Base-by-base conservation (phyloP, 2,888 invertebrate species). In the Selenia dentaria region DNA sequence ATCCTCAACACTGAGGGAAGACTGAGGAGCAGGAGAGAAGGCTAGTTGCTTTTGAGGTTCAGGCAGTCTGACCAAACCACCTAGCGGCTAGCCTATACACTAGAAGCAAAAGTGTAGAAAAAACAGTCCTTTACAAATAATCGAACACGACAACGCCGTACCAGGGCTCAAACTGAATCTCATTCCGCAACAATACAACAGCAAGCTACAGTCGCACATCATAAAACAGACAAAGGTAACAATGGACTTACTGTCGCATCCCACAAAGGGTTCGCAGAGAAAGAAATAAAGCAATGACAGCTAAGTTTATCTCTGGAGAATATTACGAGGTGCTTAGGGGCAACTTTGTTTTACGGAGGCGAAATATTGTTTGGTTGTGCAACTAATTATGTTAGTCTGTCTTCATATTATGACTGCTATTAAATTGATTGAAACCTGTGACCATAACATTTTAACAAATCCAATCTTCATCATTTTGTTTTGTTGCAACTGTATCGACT, bases 181-280 rank as follows among this genome's bases (percentile, higher is more conserved):
- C 47, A 57, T 54, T 49, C 39, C 13, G 29, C 31, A 57, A 59
- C 63, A 62, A 60, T 62, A 59, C 63, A 62, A 54, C 58, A 37
- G 26, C 26, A 47, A 38, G 54, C 61, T 55, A 67, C 71, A 66
- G 70, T 73, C 69, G 70, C 67, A 73, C 73, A 67, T 74, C 77
- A 76, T 78, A 80, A 78, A 74, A 61, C 64, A 56, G 39, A 51
- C 75, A 79, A 77, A 75, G 73, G 76, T 74, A 67, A 80, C 78
- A 80, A 79, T 72, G 52, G 71, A 64, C 60, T 54, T 48, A 48
- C 39, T 50, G 35, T 44, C 46, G 24, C 39, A 14, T 14, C 13
- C 60, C 63, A 75, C 78, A 79, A 74, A 77, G 79, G 61, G 76
- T 76, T 71, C 60, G 70, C 78, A 73, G 72, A 73, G 76, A 57